Evolutionary conservation across 2,113 vertebrate genomes (phyloP).

Genomic region (Protobothrops mucrosquamatus): DNA sequence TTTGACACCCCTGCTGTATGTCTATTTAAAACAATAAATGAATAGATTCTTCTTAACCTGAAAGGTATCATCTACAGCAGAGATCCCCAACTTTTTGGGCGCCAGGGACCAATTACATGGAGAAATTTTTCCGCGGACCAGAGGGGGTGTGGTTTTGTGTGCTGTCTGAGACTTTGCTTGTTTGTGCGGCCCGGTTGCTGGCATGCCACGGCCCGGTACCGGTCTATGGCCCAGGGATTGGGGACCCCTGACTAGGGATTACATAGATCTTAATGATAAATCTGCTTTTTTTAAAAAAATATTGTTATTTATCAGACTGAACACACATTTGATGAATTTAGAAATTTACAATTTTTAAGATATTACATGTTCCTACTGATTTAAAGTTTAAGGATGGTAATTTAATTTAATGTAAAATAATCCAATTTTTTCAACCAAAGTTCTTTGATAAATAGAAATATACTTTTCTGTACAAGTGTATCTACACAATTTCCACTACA

Average conservation of each 20-base stretch:
- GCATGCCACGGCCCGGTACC: no score
- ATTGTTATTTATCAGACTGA: not conserved
- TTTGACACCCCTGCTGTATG: not conserved
- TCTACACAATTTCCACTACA: not conserved
- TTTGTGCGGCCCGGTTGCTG: no score
- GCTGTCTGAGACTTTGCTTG: no score
- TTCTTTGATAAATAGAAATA: not conserved
- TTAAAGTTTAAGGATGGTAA: not conserved
- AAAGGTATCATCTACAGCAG: not conserved
- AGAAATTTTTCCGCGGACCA: no score
- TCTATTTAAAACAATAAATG: not conserved
- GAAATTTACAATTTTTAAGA: not conserved
- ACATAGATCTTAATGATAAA: not conserved
- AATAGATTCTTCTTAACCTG: not conserved
- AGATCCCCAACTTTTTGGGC: no score
- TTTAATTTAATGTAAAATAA: not conserved
- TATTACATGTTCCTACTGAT: not conserved
- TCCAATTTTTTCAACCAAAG: not conserved
- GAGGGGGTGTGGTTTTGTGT: no score
- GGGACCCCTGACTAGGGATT: not conserved
- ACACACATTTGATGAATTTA: not conserved
- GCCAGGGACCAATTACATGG: no score
- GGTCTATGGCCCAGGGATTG: no score
- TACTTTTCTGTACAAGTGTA: not conserved
- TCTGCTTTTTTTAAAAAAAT: not conserved